Percentiles rank a stretch among this genome's conserved stretches.
Conservation (phyloP, 2,113 vertebrate species). For the Ictidomys tridecemlineatus region DNA sequence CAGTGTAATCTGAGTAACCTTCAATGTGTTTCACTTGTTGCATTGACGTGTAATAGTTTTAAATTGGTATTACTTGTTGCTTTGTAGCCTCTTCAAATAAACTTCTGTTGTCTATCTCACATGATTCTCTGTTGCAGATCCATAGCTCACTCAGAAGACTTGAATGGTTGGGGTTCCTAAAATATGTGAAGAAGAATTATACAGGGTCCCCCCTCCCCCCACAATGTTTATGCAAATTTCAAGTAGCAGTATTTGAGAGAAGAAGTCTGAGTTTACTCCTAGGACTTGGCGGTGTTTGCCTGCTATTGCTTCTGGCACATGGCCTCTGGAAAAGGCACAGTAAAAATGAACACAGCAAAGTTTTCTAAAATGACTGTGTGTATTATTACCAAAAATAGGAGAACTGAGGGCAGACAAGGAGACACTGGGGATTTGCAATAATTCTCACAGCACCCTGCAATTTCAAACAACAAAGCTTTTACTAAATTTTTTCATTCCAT, state of each 20-base stretch:
- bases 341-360: slow-evolving; percentile 55
- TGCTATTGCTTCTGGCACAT: slow-evolving; percentile 20
- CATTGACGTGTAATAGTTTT: slow-evolving; percentile 71
- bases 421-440: slow-evolving; percentile 71
- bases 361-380: slow-evolving; percentile 74
- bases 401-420: slow-evolving; percentile 58
- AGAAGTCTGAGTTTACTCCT: slow-evolving; percentile 51
- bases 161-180: slow-evolving; percentile 28
- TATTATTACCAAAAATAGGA: slow-evolving; percentile 74
- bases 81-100: slow-evolving; percentile 73
- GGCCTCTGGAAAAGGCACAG: slow-evolving; percentile 26
- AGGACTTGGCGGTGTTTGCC: not conserved
- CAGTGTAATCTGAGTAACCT: slow-evolving; percentile 69
- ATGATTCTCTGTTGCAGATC: slow-evolving; percentile 5
- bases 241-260: slow-evolving; percentile 49
- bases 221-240: slow-evolving; percentile 74
- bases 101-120: slow-evolving; percentile 58
- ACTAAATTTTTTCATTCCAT: slow-evolving; percentile 55
- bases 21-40: slow-evolving; percentile 65
- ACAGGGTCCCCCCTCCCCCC: not conserved
- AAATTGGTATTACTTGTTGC: slow-evolving; percentile 68
- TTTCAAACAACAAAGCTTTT: slow-evolving; percentile 76
- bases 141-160: not conserved
- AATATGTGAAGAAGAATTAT: not conserved
- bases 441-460: slow-evolving; percentile 68